These are phyloP conservation scores for Polyploca ridens DNA, from an alignment of 2,888 invertebrate genomes.

Conservation along the genomic window DNA sequence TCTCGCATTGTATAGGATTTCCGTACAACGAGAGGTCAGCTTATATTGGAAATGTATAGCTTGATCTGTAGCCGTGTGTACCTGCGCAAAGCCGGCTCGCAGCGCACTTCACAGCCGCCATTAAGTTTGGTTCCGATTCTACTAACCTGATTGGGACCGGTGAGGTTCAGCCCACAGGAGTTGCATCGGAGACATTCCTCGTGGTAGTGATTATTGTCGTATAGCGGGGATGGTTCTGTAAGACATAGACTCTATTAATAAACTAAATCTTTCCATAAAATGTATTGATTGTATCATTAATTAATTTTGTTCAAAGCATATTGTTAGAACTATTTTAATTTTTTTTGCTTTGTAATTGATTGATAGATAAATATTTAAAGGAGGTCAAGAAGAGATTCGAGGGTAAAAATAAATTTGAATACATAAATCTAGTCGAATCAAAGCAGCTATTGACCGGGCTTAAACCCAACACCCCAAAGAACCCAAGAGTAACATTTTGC, in stretches of 20 bases:
- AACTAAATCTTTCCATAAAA: neutral
- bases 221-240: conserved; percentile 94
- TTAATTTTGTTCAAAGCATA: no score
- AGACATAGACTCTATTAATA: conserved; percentile 17
- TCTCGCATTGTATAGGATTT: no score
- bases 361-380: no score
- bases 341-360: conserved; percentile 11
- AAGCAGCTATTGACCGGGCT: conserved; percentile 24
- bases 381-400: conserved; percentile 17
- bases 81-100: no score
- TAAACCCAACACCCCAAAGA: conserved; percentile 19
- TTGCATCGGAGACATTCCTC: conserved; percentile 99
- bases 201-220: conserved; percentile 98
- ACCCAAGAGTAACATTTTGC: conserved; percentile 22
- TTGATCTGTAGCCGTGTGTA: no score
- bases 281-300: neutral
- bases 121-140: no score
- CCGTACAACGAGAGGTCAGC: no score
- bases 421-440: conserved; percentile 28
- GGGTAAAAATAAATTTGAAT: conserved; percentile 28
- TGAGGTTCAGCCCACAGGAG: conserved; percentile 96
- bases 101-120: no score
- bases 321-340: conserved; percentile 16
- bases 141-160: conserved; percentile 93
- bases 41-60: no score